Base-by-base conservation (phyloP, 2,113 vertebrate genomes). In the Equus quagga region DNA sequence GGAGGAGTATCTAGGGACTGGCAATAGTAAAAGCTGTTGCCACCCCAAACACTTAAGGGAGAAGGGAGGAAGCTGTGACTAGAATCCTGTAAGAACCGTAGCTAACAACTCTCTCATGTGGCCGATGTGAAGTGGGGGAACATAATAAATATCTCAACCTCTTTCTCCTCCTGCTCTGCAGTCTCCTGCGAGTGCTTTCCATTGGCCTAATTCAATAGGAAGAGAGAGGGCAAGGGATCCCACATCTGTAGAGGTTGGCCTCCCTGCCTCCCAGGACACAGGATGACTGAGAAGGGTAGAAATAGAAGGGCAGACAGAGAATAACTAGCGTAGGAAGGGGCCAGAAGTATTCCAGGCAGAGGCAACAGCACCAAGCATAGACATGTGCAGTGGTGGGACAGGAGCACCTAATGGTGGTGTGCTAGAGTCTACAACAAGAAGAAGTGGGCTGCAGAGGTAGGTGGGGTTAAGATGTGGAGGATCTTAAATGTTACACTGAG, bases 221-320 rank as follows among this genome's bases (percentile, higher is more conserved):
- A 58, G 31, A 62, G 31, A 46, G 41, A 86, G 1, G 31, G 3
- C 18, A 70, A 54, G 13, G n/a, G 6, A 58, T 79, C 26, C 19
- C 8, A 64, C 5, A 28, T 79, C 31, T 51, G 31, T 79, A 67
- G 31, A 82, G n/a, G 21, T 78, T n/a, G 91, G 18, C 18, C 24
- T 76, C 28, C 69, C 14, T 44, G 58, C 18, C 60, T 88, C 10
- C 7, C 1, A 26, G 64, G n/a, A 83, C 46, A 84, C 17, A 91
- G 62, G 12, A 19, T 70, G n/a, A 15, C 23, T 36, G 26, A 89
- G 41, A 92, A 54, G 54, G 69, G 19, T 44, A 86, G 64, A 88
- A 84, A 94, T 70, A 51, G 33, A 93, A 91, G 58, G 12, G 10
- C 31, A 96, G 78, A 98, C 19, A 56, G 54, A 82, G 58, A 81